Conservation (phyloP, 1,140 invertebrate species). For the Papilio xuthus region DNA sequence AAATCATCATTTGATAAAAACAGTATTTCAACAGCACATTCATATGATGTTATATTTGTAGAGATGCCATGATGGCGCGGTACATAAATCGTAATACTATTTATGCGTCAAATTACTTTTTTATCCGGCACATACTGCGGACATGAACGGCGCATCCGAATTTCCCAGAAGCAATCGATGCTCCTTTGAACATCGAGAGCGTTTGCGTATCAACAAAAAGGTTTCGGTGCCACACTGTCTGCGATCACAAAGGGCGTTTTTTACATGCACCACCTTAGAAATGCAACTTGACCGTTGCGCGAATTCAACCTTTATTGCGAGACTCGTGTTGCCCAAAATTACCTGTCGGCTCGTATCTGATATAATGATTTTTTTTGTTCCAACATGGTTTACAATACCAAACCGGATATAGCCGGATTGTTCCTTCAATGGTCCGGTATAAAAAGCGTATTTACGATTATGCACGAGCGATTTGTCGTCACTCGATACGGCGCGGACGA, state of each 20-base stretch:
- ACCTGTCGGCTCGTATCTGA: conserved; percentile 44
- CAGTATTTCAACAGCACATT: neutral
- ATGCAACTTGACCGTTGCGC: conserved; percentile 59
- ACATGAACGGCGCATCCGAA: conserved; percentile 48
- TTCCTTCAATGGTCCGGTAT: conserved; percentile 60
- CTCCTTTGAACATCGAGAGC: conserved; percentile 55
- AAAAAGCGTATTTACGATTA: conserved; percentile 79
- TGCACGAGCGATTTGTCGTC: conserved; percentile 79
- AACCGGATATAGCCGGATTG: conserved; percentile 74
- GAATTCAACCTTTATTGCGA: conserved; percentile 57
- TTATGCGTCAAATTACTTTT: neutral
- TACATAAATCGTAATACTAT: neutral
- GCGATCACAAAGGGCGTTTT: conserved; percentile 72
- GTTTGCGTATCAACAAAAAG: conserved; percentile 68
- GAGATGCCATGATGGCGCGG: neutral
- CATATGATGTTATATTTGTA: neutral
- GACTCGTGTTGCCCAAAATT: conserved; percentile 51
- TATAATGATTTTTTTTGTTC: conserved; percentile 70
- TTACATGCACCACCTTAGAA: conserved; percentile 72
- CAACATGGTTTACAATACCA: conserved; percentile 59
- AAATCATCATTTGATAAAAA: neutral
- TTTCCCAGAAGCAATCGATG: conserved; percentile 67
- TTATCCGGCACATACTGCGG: conserved; percentile 11
- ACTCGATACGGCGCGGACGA: conserved; percentile 66
- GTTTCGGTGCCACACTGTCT: conserved; percentile 77